A percentile compares a stretch with the other conserved stretches of the same genome.
phyloP scores from a whole-genome alignment of 1,140 invertebrate genomes.

The Drosophila mayri region DNA sequence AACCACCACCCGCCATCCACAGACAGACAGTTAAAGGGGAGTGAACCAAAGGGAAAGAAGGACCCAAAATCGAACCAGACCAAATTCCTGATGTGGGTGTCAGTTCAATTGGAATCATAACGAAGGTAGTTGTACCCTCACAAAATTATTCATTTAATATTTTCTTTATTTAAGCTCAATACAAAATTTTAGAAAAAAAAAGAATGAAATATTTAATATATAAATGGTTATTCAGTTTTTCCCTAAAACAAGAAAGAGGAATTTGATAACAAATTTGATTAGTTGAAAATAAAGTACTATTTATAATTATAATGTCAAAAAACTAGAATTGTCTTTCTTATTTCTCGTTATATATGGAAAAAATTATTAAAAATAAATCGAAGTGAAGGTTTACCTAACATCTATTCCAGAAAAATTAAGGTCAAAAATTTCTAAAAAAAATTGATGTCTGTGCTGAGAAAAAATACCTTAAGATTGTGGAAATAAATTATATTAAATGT shows the following conservation, averaged over 20 bases:
- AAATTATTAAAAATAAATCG: background rate
- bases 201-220: no score
- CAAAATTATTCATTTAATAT: background rate
- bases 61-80: conserved; percentile 16
- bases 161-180: background rate
- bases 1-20: conserved; percentile 19
- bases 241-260: no score
- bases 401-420: background rate
- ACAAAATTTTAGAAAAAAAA: no score
- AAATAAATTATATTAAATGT: background rate
- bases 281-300: no score
- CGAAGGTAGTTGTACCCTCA: conserved; percentile 13
- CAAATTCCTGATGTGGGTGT: conserved; percentile 10
- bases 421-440: background rate
- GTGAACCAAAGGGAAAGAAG: conserved; percentile 10
- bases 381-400: background rate
- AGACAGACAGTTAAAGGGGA: background rate
- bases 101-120: conserved; percentile 5
- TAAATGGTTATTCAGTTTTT: no score
- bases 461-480: no score
- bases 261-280: no score
- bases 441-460: no score
- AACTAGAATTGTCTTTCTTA: no score
- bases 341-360: no score
- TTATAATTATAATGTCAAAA: no score